Evolutionary conservation across 2,113 vertebrate species (phyloP).

Genomic region (Platichthys stellatus): DNA sequence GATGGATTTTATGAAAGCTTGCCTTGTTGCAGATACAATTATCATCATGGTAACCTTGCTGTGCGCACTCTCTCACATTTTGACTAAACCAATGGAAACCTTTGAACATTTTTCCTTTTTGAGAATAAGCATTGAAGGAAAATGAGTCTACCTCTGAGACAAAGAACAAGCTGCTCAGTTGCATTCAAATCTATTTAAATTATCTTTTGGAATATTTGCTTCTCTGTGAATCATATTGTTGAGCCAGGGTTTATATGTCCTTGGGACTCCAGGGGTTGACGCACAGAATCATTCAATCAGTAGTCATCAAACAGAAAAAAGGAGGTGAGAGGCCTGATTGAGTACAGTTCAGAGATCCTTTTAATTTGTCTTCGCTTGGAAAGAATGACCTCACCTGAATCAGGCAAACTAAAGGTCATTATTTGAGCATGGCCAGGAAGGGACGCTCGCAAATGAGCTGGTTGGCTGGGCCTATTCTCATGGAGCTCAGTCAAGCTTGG

Average conservation of each 20-base stretch:
- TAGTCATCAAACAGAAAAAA: neutral
- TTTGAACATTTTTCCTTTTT: conserved; percentile 34
- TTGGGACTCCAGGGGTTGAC: neutral
- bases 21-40: conserved; percentile 28
- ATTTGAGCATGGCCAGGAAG: neutral
- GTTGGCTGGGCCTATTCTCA: neutral
- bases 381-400: neutral
- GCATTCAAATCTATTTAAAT: too few species aligned
- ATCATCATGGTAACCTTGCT: conserved; percentile 48
- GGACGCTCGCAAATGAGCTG: neutral
- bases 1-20: conserved; percentile 40
- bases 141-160: neutral
- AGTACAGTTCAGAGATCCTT: neutral
- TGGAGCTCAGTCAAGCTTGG: too few species aligned
- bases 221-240: conserved; percentile 8
- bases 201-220: neutral
- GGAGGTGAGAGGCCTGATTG: neutral
- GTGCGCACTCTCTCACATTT: conserved; percentile 23
- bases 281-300: neutral
- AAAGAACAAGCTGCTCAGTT: neutral
- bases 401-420: neutral
- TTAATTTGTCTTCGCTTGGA: neutral
- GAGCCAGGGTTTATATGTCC: too few species aligned
- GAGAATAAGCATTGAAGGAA: neutral
- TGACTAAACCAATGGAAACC: conserved; percentile 34